A percentile compares a stretch with the other conserved stretches of the same genome.
phyloP scores from a whole-genome alignment of 1,140 invertebrate species.

The Pollicipes pollicipes region DNA sequence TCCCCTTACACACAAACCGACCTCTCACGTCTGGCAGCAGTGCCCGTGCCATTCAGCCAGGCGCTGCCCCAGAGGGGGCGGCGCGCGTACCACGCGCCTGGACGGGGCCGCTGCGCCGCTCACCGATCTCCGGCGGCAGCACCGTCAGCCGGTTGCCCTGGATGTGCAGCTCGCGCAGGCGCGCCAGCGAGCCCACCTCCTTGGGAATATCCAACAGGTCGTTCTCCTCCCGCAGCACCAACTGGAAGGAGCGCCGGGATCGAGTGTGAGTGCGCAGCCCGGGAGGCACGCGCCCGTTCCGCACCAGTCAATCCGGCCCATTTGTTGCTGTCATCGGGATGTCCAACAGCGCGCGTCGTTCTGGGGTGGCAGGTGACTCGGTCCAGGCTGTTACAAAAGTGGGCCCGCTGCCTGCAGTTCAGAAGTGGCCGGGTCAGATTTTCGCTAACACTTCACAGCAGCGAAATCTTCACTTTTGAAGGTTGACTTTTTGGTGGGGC shows the following conservation, averaged over 20 bases:
- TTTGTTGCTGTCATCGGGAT: too few relatives aligned
- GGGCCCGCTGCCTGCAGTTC: too few relatives aligned
- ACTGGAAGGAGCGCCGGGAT: slow-evolving; percentile 32
- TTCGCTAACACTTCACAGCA: too few relatives aligned
- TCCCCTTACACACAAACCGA: neutral
- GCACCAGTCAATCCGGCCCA: neutral
- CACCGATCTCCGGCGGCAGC: slow-evolving; percentile 74
- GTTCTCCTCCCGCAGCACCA: slow-evolving; percentile 83
- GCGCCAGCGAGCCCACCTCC: slow-evolving; percentile 71
- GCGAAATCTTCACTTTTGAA: too few relatives aligned
- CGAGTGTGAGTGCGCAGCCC: neutral
- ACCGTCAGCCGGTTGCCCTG: slow-evolving; percentile 86
- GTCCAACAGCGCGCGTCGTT: neutral
- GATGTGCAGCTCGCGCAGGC: slow-evolving; percentile 77
- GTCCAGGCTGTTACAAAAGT: neutral
- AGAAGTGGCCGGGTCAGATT: too few relatives aligned
- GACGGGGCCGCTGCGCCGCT: slow-evolving; percentile 9
- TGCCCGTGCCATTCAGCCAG: neutral
- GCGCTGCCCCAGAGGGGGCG: neutral
- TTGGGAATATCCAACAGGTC: slow-evolving; percentile 81
- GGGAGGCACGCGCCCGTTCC: too few relatives aligned
- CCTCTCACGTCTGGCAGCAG: neutral
- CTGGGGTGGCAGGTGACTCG: neutral
- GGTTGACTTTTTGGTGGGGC: too few relatives aligned
- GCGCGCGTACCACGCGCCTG: neutral